These are phyloP conservation scores for Cybosia mesomella DNA, from an alignment of 2,888 invertebrate species.

Conservation along the genomic window DNA sequence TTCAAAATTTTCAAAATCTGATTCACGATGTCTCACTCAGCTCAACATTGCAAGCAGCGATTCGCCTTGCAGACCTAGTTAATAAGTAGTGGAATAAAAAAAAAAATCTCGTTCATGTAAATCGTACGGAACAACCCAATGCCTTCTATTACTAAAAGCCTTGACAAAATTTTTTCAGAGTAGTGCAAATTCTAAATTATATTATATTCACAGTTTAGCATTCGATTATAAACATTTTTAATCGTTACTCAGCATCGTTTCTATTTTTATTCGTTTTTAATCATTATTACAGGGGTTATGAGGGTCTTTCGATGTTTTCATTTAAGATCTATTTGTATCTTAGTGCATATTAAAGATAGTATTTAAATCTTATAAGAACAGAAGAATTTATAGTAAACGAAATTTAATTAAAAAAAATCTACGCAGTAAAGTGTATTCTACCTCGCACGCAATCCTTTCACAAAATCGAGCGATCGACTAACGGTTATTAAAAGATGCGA, in stretches of 20 bases:
- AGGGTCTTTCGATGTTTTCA: slow-evolving; percentile 7
- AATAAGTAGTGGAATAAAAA: slow-evolving; percentile 12
- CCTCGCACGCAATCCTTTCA: too few relatives aligned
- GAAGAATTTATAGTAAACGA: too few relatives aligned
- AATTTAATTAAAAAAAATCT: too few relatives aligned
- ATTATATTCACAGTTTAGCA: slow-evolving; percentile 25
- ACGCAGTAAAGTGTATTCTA: too few relatives aligned
- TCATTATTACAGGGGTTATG: slow-evolving; percentile 20
- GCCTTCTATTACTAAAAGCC: slow-evolving; percentile 45
- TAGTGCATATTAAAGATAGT: too few relatives aligned
- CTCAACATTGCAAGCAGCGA: too few relatives aligned
- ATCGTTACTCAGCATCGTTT: slow-evolving; percentile 19
- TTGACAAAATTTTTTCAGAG: slow-evolving; percentile 26
- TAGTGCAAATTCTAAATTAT: slow-evolving; percentile 21
- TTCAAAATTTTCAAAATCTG: too few relatives aligned
- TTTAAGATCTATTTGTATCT: neutral
- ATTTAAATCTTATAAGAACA: too few relatives aligned
- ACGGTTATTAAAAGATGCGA: too few relatives aligned
- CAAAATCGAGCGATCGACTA: too few relatives aligned
- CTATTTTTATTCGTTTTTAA: neutral
- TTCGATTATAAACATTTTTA: slow-evolving; percentile 29
- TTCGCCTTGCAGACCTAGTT: too few relatives aligned
- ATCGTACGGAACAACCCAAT: slow-evolving; percentile 34
- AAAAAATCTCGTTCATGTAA: slow-evolving; percentile 7
- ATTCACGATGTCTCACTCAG: too few relatives aligned